Evolutionary conservation across 2,888 invertebrate species (phyloP).

Genomic region (Microctonus brassicae): DNA sequence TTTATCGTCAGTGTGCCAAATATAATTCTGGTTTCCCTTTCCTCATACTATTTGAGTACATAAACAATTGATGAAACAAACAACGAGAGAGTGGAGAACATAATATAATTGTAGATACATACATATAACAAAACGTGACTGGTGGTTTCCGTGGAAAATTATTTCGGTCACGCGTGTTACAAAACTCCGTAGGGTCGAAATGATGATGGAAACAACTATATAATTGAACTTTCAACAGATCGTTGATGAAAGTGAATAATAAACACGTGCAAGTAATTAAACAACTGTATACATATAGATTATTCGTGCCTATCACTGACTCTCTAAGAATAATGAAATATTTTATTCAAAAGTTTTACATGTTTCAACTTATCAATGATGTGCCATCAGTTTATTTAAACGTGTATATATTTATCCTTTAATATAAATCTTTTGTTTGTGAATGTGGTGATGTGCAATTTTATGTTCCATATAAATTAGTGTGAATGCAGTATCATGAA

Average conservation of each 20-base stretch:
- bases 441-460: not conserved
- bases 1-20: not conserved
- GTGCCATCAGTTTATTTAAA: not conserved
- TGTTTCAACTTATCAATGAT: not conserved
- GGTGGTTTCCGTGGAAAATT: conserved; percentile 16
- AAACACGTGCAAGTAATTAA: conserved; percentile 24
- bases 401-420: too few relatives aligned
- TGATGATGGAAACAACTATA: not conserved
- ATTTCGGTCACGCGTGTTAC: conserved; percentile 16
- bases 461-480: not conserved
- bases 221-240: conserved; percentile 24
- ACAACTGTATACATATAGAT: not conserved
- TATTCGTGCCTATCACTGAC: conserved; percentile 25
- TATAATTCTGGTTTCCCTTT: not conserved
- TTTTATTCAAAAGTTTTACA: conserved; percentile 12
- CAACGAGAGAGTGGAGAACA: not conserved
- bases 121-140: not conserved
- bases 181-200: not conserved
- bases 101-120: not conserved
- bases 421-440: too few relatives aligned
- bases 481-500: not conserved
- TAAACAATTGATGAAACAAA: conserved; percentile 9
- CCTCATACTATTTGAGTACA: not conserved
- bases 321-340: not conserved
- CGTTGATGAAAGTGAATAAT: conserved; percentile 7